Evolutionary conservation across 2,888 invertebrate species (phyloP).

Genomic region (Pinctada fucata): DNA sequence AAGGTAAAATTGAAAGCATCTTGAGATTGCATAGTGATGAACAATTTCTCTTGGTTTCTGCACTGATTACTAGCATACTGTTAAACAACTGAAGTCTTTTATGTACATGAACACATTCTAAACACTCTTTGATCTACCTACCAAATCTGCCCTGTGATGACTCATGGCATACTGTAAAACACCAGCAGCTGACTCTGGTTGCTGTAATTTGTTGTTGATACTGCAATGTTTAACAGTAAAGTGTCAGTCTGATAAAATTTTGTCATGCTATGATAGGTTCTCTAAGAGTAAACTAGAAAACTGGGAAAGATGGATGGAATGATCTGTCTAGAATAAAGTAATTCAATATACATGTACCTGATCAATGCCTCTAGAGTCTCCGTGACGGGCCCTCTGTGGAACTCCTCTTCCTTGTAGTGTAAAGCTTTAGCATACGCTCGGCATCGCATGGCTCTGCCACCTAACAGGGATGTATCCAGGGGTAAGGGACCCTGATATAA

Average conservation of each 20-base stretch:
- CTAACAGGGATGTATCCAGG: constrained; percentile 90
- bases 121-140: constrained; percentile 45
- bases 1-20: no score
- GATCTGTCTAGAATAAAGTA: no score
- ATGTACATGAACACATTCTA: background rate
- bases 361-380: constrained; percentile 95
- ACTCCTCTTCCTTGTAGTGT: constrained; percentile 95
- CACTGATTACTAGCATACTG: no score
- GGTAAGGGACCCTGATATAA: constrained; percentile 88
- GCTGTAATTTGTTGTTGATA: constrained; percentile 98
- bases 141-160: constrained; percentile 75
- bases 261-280: no score
- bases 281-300: no score
- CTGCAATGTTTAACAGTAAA: constrained; percentile 77
- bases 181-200: constrained; percentile 98
- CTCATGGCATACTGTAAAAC: constrained; percentile 91
- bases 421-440: constrained; percentile 89
- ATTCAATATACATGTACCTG: constrained; percentile 63
- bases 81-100: background rate
- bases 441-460: constrained; percentile 96
- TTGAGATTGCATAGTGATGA: no score
- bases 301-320: no score
- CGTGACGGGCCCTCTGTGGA: constrained; percentile 83
- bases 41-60: no score
- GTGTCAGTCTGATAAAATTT: no score